Evolutionary conservation across 1,140 invertebrate species (phyloP), one percentile per base, ranked within the genome.

Genomic region (Araneus ventricosus): DNA sequence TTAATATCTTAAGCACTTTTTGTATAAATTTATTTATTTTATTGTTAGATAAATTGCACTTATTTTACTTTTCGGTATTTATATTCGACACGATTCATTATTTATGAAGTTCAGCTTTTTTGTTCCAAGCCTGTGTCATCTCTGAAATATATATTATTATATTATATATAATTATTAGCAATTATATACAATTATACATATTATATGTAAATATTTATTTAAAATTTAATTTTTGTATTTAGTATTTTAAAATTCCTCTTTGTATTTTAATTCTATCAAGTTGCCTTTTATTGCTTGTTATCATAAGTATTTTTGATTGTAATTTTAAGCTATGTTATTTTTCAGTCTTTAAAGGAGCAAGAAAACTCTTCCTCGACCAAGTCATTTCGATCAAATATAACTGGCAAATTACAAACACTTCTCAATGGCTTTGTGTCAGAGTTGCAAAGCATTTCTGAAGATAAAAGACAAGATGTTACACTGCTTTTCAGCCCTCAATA

Each of bases 351-450:
- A 86, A 86, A 52, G 27, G 30, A 80, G 34, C 17, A 14, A 80
- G 7, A 34, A n/a, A 59, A 22, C 5, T 20, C 41, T 57, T 20
- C 10, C 0, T 86, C 52, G 20, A 52, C 20, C 17, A n/a, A 86
- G 10, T 30, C 27, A n/a, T 59, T 86, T 4, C n/a, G n/a, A 30
- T 57, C 45, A 17, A 86, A 30, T 0, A 52, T 86, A 86, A 86
- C 8, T 27, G 10, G 41, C 0, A 86, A 59, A 30, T 41, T 86
- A 8, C 41, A 86, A 27, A 27, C 24, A 24, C 24, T 59, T 30
- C 52, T 86, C n/a, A 41, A 86, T 59, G 52, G 45, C 27, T 59
- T 86, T 59, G 82, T 85, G 30, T 85, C 45, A 24, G 82, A 85
- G 24, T 39, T 85, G 24, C 82, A 59, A 59, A 85, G n/a, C 2